Percentiles rank a stretch among this genome's conserved stretches.
phyloP scores from a whole-genome alignment of 1,140 invertebrate species.

The Wiebesia pumilae region DNA sequence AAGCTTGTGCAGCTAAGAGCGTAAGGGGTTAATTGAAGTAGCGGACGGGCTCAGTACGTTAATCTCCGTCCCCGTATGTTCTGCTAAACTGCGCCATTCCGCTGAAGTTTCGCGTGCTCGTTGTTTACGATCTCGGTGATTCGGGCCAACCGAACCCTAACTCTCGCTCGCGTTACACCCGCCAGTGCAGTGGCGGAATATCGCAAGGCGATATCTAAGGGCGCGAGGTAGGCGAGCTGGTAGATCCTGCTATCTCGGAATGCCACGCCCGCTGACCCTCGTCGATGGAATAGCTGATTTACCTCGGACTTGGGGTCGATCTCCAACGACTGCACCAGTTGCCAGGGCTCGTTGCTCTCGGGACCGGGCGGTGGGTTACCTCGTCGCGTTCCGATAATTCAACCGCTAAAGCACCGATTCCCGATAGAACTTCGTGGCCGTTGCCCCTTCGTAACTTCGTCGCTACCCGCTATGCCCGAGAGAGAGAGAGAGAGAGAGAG shows the following conservation, averaged over 20 bases:
- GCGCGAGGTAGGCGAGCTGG: neutral
- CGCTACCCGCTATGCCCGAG: neutral
- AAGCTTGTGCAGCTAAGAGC: neutral
- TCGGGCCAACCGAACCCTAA: neutral
- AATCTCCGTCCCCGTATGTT: neutral
- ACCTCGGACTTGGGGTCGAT: neutral
- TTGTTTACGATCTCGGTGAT: neutral
- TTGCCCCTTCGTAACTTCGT: neutral
- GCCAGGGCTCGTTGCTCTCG: neutral
- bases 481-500: too few relatives aligned
- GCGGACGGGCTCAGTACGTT: neutral
- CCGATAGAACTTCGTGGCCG: neutral
- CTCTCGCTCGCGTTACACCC: neutral
- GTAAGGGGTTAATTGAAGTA: neutral
- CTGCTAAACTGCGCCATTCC: neutral
- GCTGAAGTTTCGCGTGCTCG: neutral
- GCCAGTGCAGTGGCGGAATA: neutral
- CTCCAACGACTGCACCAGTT: neutral
- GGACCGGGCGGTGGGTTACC: neutral
- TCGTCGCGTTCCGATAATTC: neutral
- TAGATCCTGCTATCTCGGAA: neutral
- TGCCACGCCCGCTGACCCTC: neutral
- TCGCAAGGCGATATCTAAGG: neutral
- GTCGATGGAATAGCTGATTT: neutral
- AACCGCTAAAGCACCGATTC: constrained; percentile 4